Percentiles rank a stretch among this genome's conserved stretches.
Evolutionary conservation across 2,113 vertebrate species (phyloP).

Genomic region (Pygathrix nemaeus): DNA sequence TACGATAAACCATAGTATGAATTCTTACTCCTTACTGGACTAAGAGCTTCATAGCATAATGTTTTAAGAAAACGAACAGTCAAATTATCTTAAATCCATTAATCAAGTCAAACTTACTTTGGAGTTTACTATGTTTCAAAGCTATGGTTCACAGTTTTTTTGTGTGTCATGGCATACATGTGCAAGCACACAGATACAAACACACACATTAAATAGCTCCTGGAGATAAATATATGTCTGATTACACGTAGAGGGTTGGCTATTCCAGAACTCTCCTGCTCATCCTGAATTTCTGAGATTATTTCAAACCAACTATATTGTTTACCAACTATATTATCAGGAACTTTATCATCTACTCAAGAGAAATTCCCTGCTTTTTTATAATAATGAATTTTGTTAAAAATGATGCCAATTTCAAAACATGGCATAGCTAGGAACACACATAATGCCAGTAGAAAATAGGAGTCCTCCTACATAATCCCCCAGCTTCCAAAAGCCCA

Average conservation of each 20-base stretch:
- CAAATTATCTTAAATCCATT: neutral
- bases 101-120: neutral
- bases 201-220: neutral
- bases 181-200: too few species aligned
- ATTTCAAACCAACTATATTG: neutral
- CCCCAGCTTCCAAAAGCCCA: neutral
- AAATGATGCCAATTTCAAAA: neutral
- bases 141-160: neutral
- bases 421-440: neutral
- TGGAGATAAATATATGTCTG: too few species aligned
- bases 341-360: neutral
- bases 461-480: neutral
- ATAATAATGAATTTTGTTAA: neutral
- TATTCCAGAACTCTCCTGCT: neutral
- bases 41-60: neutral
- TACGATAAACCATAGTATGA: neutral
- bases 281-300: neutral
- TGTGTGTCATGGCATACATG: fast-evolving
- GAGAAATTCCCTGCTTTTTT: neutral
- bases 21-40: neutral
- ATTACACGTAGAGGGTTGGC: neutral
- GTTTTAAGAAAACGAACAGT: neutral
- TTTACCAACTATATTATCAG: too few species aligned
- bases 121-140: neutral
- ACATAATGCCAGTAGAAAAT: neutral